Conservation (phyloP, 2,888 invertebrate species). For the Polyommatus iphigenia region DNA sequence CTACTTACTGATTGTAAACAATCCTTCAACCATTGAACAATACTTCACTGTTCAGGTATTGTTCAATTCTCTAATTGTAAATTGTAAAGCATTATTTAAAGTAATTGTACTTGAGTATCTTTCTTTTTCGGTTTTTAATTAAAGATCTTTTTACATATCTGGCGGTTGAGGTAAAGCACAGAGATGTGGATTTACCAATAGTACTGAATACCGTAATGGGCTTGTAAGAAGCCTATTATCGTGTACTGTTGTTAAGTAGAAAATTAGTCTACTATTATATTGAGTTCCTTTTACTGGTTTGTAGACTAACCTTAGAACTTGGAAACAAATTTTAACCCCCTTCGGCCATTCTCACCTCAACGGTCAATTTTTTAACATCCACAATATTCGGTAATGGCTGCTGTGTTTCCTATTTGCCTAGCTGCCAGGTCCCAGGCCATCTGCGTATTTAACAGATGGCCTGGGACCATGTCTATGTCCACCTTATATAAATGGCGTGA, state of each 20-base stretch:
- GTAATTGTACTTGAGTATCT: background rate
- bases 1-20: background rate
- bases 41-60: background rate
- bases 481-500: constrained; percentile 15
- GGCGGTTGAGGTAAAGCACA: background rate
- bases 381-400: background rate
- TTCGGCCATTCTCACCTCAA: too few species aligned
- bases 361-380: too few species aligned
- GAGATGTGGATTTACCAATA: background rate
- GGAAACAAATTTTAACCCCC: too few species aligned
- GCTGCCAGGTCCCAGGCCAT: constrained; percentile 2
- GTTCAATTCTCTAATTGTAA: background rate
- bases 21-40: background rate
- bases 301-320: too few species aligned
- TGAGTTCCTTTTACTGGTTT: too few species aligned
- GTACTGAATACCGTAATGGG: background rate
- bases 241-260: too few species aligned
- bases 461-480: constrained; percentile 3
- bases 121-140: background rate
- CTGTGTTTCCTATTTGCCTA: background rate
- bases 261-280: too few species aligned
- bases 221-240: background rate
- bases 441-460: background rate
- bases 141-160: background rate
- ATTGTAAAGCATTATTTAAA: background rate